Evolutionary conservation across 2,888 invertebrate species (phyloP), one percentile per base, ranked within the genome.

Genomic region (Rhabditoides inermis): DNA sequence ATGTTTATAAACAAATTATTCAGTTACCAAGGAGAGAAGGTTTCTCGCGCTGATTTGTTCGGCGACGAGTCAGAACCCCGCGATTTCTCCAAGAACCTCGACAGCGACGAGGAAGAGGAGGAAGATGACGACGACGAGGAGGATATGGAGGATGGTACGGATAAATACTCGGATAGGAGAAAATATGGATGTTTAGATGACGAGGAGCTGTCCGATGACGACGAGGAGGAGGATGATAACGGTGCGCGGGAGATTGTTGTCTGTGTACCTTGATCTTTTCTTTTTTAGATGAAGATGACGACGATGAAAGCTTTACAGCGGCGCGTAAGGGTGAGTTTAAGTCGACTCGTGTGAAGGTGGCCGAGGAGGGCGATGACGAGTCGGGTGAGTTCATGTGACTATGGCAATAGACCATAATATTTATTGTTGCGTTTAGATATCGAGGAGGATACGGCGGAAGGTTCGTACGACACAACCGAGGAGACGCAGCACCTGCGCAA

Each of bases 11-110:
- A 15, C 12, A 10, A 27, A 25, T 20, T 26, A 32, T 46, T 23
- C 28, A 39, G 36, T n/a, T n/a, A n/a, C n/a, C n/a, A n/a, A n/a
- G n/a, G n/a, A n/a, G n/a, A n/a, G n/a, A n/a, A n/a, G 55, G 56
- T 63, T 41, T 58, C 55, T 2, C 36, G 64, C 26, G 48, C 39
- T 22, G 60, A 58, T 2, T 52, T 64, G 30, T 64, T 64, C 45
- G 61, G 55, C 3, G 63, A 60, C 40, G 32, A 48, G 12, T 50
- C 51, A 3, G 54, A 58, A 27, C 53, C 60, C 22, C 47, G 40
- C 1, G 58, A 53, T 1, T 30, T 61, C n/a, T n/a, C n/a, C n/a
- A n/a, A n/a, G 20, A 40, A 45, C 5, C 44, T 25, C 39, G 45
- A 15, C 15, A 53, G 32, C n/a, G 51, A 45, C 2, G 51, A 51